These are phyloP conservation scores for Protomyctophum bolini DNA, from an alignment of 2,113 vertebrate genomes.

Conservation along the genomic window DNA sequence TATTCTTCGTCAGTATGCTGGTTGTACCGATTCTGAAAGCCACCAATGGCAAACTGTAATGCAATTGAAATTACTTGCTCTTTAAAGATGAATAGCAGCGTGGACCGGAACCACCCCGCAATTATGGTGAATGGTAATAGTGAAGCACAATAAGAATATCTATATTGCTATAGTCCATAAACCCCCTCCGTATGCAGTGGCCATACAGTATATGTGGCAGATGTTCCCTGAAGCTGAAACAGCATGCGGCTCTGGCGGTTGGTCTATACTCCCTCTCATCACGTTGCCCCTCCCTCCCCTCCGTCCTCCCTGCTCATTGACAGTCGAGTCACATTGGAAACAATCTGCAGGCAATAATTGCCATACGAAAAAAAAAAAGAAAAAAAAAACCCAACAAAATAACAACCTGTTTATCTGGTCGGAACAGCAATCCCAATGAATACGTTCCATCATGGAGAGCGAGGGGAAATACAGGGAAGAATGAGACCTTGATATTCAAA, in stretches of 20 bases:
- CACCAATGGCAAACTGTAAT: not conserved
- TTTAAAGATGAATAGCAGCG: slow-evolving; percentile 9
- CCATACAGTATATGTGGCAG: slow-evolving; percentile 51
- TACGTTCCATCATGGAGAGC: slow-evolving; percentile 57
- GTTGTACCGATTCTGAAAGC: not conserved
- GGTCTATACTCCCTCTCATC: slow-evolving; percentile 57
- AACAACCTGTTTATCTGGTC: slow-evolving; percentile 75
- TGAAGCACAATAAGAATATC: slow-evolving; percentile 29
- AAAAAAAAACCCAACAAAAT: slow-evolving; percentile 54
- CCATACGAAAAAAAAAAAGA: slow-evolving; percentile 63
- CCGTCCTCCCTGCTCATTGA: slow-evolving; percentile 67
- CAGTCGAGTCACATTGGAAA: slow-evolving; percentile 76
- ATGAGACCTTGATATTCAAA: slow-evolving; percentile 75
- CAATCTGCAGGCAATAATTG: slow-evolving; percentile 82
- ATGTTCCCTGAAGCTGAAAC: slow-evolving; percentile 52
- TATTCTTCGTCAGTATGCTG: not conserved
- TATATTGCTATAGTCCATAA: slow-evolving; percentile 22
- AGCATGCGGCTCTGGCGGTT: slow-evolving; percentile 49
- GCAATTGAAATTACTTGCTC: not conserved
- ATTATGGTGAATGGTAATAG: not conserved
- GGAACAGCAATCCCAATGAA: slow-evolving; percentile 76
- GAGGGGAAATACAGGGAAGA: slow-evolving; percentile 49
- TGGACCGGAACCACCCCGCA: slow-evolving; percentile 1
- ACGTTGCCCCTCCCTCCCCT: slow-evolving; percentile 37
- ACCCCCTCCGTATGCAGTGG: slow-evolving; percentile 39